Conservation (phyloP, 2,113 vertebrate genomes). For the Blennius ocellaris region DNA sequence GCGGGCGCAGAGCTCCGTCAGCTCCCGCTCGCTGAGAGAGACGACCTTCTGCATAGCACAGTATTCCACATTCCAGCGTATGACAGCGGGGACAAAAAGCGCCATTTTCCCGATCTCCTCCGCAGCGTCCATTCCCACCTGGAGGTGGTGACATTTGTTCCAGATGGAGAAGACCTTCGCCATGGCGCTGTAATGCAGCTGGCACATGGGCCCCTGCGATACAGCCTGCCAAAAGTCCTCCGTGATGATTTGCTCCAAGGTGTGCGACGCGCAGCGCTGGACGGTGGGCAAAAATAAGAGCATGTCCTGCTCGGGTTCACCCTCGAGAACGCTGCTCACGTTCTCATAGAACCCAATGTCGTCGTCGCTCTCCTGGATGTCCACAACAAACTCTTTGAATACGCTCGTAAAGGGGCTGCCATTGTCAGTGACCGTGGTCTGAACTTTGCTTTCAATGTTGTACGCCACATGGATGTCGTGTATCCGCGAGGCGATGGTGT, state of each 20-base stretch:
- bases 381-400: conserved; percentile 75
- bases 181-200: conserved; percentile 75
- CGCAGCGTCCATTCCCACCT: conserved; percentile 64
- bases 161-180: conserved; percentile 76
- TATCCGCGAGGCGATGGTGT: conserved; percentile 72
- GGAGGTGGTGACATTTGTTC: conserved; percentile 76
- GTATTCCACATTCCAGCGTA: conserved; percentile 81
- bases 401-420: conserved; percentile 77
- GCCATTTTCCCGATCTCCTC: conserved; percentile 78
- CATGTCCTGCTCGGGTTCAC: conserved; percentile 75
- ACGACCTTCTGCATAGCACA: conserved; percentile 77
- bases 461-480: conserved; percentile 77
- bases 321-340: conserved; percentile 70
- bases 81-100: conserved; percentile 61
- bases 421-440: conserved; percentile 78
- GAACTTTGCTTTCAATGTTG: conserved; percentile 79
- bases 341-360: conserved; percentile 76
- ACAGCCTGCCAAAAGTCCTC: conserved; percentile 80
- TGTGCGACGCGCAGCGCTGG: conserved; percentile 77
- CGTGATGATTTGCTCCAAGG: conserved; percentile 73
- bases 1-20: conserved; percentile 74
- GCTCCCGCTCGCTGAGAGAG: conserved; percentile 71
- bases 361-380: conserved; percentile 64
- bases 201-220: conserved; percentile 75
- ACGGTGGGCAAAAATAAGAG: conserved; percentile 75